Evolutionary conservation across 1,140 invertebrate species (phyloP), one percentile per base, ranked within the genome.

Genomic region (Temnothorax longispinosus): DNA sequence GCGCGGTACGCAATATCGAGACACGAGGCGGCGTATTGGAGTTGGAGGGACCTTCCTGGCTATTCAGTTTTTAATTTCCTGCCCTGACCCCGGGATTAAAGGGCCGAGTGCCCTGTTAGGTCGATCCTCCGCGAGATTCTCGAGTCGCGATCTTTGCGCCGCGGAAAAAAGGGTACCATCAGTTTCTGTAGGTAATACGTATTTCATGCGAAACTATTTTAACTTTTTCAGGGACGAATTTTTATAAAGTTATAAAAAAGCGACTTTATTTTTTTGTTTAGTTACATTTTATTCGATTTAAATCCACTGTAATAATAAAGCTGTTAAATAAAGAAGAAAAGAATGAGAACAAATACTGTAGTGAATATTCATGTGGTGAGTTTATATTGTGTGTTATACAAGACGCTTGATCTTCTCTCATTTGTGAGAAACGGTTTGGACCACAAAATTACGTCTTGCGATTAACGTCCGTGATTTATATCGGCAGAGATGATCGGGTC

Each of bases 11-110:
- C 74, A 75, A 86, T 86, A 86, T 89, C 56, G 58, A 65, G 76
- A 41, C 78, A 84, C 80, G 69, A 84, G 80, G 58, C 84, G 75
- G 74, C 56, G 32, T n/a, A 32, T 18, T 54, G 62, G 5, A 35
- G 81, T 18, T 54, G 62, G 5, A 35, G 81, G 87, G 75, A 47
- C 54, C n/a, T 38, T 89, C 52, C 54, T 58, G 47, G 44, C 56
- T 77, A 80, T 82, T 84, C 88, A 86, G 15, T 88, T 88, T 91
- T 91, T 87, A 90, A 86, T 88, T 90, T 88, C 52, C 62, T n/a
- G 21, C 44, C 50, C 69, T 65, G 60, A 84, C 69, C 80, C 80
- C 69, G 54, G 27, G 80, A 84, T 84, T 74, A 84, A 81, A 84
- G 80, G 69, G 56, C 80, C 54, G 54, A 84, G 80, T 84, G 41